A percentile compares a stretch with the other conserved stretches of the same genome.
Evolutionary conservation across 1,140 invertebrate species (phyloP).

Genomic region (Drosophila asahinai): DNA sequence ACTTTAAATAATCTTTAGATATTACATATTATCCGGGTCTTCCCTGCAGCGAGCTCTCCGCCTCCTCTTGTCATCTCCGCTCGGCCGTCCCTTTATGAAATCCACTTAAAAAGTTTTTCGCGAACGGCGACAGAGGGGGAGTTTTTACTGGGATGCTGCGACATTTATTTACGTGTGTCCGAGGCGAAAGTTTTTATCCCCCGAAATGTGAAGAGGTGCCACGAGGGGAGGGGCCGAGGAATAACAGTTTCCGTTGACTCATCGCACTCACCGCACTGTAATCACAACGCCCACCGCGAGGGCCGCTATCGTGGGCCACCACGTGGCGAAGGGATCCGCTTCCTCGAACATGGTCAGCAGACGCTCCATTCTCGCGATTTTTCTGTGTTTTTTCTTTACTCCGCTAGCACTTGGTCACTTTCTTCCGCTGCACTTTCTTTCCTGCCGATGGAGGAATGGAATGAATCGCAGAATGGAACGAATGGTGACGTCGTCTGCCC

Average conservation of each 20-base stretch:
- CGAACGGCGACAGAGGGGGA: conserved; percentile 39
- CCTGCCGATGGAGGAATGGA: conserved; percentile 55
- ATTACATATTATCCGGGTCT: conserved; percentile 72
- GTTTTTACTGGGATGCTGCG: conserved; percentile 55
- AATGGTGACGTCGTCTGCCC: conserved; percentile 36
- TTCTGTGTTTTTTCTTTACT: not conserved
- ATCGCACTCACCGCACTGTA: conserved; percentile 81
- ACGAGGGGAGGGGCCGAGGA: not conserved
- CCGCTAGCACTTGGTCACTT: conserved; percentile 16
- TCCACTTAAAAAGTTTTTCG: conserved; percentile 79
- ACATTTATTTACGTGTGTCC: conserved; percentile 76
- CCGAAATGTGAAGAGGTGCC: conserved; percentile 29
- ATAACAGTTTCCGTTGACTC: conserved; percentile 55
- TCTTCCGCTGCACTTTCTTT: conserved; percentile 28
- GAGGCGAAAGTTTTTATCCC: conserved; percentile 60
- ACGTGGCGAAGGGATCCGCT: conserved; percentile 84
- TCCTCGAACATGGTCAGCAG: conserved; percentile 77
- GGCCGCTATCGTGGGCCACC: conserved; percentile 84
- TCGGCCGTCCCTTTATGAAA: conserved; percentile 55
- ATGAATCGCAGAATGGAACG: conserved; percentile 12
- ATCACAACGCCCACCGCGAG: conserved; percentile 75
- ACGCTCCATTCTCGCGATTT: conserved; percentile 52
- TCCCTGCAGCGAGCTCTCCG: conserved; percentile 13
- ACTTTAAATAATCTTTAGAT: conserved; percentile 70
- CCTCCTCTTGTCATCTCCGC: conserved; percentile 7